Evolutionary conservation across 2,113 vertebrate genomes (phyloP).

Genomic region (Phaethornis superciliosus): DNA sequence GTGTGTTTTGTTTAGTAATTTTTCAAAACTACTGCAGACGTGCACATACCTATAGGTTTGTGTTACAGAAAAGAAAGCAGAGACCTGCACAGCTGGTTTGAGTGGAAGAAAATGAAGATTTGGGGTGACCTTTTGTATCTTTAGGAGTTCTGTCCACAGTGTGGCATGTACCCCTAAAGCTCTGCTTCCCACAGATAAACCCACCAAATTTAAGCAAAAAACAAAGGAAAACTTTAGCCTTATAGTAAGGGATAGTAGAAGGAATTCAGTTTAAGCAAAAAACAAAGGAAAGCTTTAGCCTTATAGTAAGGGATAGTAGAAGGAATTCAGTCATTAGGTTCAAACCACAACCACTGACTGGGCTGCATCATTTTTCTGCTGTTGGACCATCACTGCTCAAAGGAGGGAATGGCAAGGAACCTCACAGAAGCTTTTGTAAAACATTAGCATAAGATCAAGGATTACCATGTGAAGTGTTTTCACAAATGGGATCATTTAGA

Average conservation of each 20-base stretch:
- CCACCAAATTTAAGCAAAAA: neutral
- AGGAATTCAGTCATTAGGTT: fast-evolving
- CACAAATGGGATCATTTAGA: neutral
- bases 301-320: neutral
- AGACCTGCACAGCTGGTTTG: neutral
- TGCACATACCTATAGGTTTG: neutral
- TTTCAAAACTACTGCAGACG: neutral
- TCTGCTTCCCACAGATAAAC: neutral
- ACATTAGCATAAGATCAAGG: neutral
- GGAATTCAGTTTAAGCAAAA: neutral
- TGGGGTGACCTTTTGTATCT: neutral
- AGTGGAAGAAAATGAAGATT: neutral
- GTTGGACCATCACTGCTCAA: neutral
- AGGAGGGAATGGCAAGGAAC: neutral
- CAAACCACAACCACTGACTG: fast-evolving
- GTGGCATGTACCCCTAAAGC: neutral
- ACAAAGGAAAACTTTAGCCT: neutral
- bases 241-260: neutral
- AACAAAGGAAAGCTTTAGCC: neutral
- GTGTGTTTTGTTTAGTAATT: conserved; percentile 5
- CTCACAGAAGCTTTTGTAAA: neutral
- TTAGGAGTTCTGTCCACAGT: neutral
- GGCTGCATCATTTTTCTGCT: neutral
- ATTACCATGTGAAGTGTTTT: neutral
- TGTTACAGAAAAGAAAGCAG: neutral